Base-by-base conservation (phyloP, 2,888 invertebrate genomes). In the Dinocampus coccinellae region DNA sequence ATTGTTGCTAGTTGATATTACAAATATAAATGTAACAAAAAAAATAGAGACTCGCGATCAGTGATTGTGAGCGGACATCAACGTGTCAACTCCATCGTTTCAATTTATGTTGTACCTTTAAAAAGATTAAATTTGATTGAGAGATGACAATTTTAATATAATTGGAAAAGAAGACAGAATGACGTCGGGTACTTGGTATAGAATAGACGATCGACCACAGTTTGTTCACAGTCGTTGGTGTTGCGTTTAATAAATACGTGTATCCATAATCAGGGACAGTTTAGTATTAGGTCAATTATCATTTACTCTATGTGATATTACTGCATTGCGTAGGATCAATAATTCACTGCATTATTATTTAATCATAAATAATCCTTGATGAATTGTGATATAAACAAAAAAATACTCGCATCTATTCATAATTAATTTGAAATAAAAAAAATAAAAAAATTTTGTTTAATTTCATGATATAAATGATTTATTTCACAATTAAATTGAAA, bases 131-230 rank as follows among this genome's bases (percentile, higher is more conserved):
- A 66, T 36, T 57, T 36, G 39, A 39, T 39, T 39, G 22, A 36
- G 6, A 57, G n/a, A 16, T 16, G 39, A 39, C 29, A 29, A 16
- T 33, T n/a, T 9, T 2, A 16, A n/a, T 26, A 57, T 55, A 34
- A 55, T 66, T 47, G 47, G 7, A 22, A 66, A n/a, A 53, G n/a
- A 55, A n/a, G 9, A 36, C 36, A 52, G 57, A 57, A 57, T 57
- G 26, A 42, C 57, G 26, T 24, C 16, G 26, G 29, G 13, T 20
- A 36, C 29, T 20, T 16, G 47, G 29, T 22, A 34, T 13, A 55
- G 13, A 36, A 64, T 39, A 57, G 66, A 66, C 57, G 22, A 66
- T 66, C 66, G 55, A 66, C 55, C 66, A n/a, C n/a, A 66, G 57
- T 52, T 58, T 58, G 58, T 58, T 34, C 20, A 29, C 58, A 58